phyloP scores from a whole-genome alignment of 2,113 vertebrate species.

The Mobula birostris region DNA sequence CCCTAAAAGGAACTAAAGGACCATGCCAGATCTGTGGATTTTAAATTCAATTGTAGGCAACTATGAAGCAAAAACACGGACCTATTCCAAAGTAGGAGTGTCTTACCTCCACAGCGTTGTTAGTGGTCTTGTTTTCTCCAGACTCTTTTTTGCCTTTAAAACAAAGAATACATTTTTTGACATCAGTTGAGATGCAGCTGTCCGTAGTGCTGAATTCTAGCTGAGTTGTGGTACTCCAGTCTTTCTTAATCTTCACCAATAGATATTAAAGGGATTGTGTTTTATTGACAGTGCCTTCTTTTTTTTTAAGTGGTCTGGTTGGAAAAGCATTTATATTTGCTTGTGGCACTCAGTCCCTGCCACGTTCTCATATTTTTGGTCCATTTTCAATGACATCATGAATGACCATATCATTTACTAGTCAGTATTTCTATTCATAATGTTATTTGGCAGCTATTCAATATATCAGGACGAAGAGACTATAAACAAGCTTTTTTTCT shows the following conservation, averaged over 20 bases:
- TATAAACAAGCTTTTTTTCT: background rate
- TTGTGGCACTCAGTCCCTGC: background rate
- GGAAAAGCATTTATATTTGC: background rate
- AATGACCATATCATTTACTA: background rate
- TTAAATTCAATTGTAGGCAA: slow-evolving; percentile 23
- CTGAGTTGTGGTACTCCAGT: slow-evolving; percentile 24
- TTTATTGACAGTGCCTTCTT: background rate
- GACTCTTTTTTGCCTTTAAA: slow-evolving; percentile 79
- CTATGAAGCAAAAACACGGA: slow-evolving; percentile 17
- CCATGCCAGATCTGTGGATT: background rate
- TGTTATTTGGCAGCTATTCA: background rate
- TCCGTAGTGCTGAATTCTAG: slow-evolving; percentile 25
- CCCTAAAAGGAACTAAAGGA: background rate
- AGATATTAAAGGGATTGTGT: background rate
- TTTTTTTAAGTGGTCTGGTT: background rate
- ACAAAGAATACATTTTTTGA: slow-evolving; percentile 37
- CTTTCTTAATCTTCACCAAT: background rate
- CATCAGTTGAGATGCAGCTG: slow-evolving; percentile 24
- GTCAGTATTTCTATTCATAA: background rate
- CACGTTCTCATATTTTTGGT: background rate
- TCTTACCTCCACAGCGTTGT: slow-evolving; percentile 95
- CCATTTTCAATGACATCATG: background rate
- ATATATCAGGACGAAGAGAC: background rate
- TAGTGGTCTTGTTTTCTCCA: slow-evolving; percentile 69
- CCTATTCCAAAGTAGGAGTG: slow-evolving; percentile 46